Evolutionary conservation across 2,888 invertebrate genomes (phyloP).

Genomic region (Mimas tiliae): DNA sequence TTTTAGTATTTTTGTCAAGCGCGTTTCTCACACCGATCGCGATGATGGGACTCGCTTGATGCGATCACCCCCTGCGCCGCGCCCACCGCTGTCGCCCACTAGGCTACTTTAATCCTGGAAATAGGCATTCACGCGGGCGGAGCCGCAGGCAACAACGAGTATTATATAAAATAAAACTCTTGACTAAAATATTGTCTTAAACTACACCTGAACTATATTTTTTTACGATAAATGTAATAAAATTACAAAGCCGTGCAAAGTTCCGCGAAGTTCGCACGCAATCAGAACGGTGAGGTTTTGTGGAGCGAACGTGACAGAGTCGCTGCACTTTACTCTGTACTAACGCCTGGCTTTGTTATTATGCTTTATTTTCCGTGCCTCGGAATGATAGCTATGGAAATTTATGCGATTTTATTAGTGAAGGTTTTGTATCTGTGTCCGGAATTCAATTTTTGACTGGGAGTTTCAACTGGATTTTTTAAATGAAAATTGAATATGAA

Average conservation of each 20-base stretch:
- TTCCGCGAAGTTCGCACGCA: slow-evolving; percentile 7
- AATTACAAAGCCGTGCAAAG: slow-evolving; percentile 12
- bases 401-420: slow-evolving; percentile 6
- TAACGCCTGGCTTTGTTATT: neutral
- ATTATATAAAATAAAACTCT: too few relatives aligned
- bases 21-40: too few relatives aligned
- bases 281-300: slow-evolving; percentile 1
- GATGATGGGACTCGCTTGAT: too few relatives aligned
- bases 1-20: too few relatives aligned
- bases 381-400: neutral
- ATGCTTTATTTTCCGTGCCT: neutral
- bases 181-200: neutral
- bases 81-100: too few relatives aligned
- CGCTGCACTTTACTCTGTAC: neutral
- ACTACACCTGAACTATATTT: neutral
- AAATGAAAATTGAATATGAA: neutral
- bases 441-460: neutral
- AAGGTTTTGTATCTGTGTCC: neutral
- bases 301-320: slow-evolving; percentile 11
- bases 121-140: too few relatives aligned
- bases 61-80: too few relatives aligned
- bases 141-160: too few relatives aligned
- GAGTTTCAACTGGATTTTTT: neutral
- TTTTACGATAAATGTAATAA: neutral
- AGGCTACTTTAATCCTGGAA: too few relatives aligned